Evolutionary conservation across 2,797 vertebrate species (phyloP).

Genomic region (Streptopelia turtur): DNA sequence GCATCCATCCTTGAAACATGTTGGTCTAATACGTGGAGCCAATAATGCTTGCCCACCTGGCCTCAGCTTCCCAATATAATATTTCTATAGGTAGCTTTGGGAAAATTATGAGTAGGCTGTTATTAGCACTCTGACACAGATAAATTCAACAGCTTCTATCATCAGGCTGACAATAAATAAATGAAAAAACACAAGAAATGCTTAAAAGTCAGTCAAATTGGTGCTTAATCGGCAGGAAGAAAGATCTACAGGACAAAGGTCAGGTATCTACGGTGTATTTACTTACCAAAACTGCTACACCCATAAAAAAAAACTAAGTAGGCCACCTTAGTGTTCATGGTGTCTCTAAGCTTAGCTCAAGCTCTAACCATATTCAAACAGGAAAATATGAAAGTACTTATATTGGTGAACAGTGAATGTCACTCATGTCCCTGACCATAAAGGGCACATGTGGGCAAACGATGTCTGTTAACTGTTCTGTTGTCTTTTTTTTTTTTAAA

Average conservation of each 20-base stretch:
- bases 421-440: neutral
- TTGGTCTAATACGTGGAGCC: neutral
- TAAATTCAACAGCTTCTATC: neutral
- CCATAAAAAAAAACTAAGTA: neutral
- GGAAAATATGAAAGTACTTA: neutral
- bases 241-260: constrained; percentile 15
- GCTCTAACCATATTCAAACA: neutral
- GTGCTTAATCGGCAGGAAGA: neutral
- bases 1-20: neutral
- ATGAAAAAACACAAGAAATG: neutral
- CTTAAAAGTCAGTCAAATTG: neutral
- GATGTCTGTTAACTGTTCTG: neutral
- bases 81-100: neutral
- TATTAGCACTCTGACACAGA: neutral
- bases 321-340: neutral
- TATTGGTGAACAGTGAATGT: neutral
- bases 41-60: neutral
- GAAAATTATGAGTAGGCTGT: neutral
- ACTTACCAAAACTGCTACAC: neutral
- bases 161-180: neutral
- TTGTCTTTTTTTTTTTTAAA: fast-evolving
- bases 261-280: neutral
- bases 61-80: neutral
- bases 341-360: neutral
- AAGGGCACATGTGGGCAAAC: neutral